A percentile compares a stretch with the other conserved stretches of the same genome.
Evolutionary conservation across 2,888 invertebrate genomes (phyloP).

Genomic region (Hesperia comma): DNA sequence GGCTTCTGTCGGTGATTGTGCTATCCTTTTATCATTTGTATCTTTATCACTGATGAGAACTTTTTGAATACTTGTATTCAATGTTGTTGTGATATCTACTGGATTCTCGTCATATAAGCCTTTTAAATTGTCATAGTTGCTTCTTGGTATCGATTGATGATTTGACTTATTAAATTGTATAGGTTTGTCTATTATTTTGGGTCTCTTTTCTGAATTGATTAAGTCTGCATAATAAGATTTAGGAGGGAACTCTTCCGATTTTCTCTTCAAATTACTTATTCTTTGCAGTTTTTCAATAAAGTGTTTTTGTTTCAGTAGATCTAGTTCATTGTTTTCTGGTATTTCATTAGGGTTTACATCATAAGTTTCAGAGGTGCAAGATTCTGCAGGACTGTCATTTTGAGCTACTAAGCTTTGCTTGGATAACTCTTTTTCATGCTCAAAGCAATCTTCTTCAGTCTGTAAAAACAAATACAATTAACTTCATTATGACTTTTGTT

Average conservation of each 20-base stretch:
- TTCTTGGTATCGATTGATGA: conserved; percentile 57
- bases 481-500: neutral
- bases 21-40: conserved; percentile 59
- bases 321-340: conserved; percentile 61
- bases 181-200: conserved; percentile 70
- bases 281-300: conserved; percentile 76
- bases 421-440: conserved; percentile 64
- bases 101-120: conserved; percentile 70
- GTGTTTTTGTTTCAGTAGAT: conserved; percentile 70
- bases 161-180: conserved; percentile 57
- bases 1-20: conserved; percentile 54
- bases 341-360: conserved; percentile 59
- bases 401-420: conserved; percentile 61
- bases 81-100: conserved; percentile 63
- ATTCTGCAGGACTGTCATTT: conserved; percentile 62
- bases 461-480: conserved; percentile 46
- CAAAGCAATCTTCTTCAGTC: conserved; percentile 74
- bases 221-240: conserved; percentile 73
- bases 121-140: conserved; percentile 66
- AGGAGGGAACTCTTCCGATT: conserved; percentile 76
- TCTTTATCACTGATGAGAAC: conserved; percentile 54
- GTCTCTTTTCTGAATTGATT: conserved; percentile 68
- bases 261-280: conserved; percentile 74
- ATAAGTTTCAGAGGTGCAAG: conserved; percentile 62
- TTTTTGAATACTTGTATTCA: conserved; percentile 60